Evolutionary conservation across 2,113 vertebrate species (phyloP), one percentile per base, ranked within the genome.

Genomic region (Nibea albiflora): DNA sequence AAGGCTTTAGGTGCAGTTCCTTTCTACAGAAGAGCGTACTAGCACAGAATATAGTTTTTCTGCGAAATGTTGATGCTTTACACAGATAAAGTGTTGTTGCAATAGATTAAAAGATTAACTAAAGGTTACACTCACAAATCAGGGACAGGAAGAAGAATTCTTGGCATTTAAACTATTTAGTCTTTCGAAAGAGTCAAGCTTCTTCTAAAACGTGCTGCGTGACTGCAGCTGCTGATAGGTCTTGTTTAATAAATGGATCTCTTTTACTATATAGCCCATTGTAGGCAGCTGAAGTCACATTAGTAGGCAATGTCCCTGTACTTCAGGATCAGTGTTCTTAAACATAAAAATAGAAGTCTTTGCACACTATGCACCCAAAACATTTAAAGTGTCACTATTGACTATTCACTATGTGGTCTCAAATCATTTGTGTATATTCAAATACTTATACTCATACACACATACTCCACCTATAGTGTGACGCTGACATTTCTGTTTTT

Each of bases 11-110:
- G 15, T 46, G 10, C 22, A 22, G 24, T 20, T 39, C 6, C 11
- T 24, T 11, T 14, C 16, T 16, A 65, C 5, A 65, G 7, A 19
- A 31, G 26, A 44, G 22, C 12, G 53, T 11, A 67, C 3, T 28
- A 52, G 22, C 16, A 28, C 8, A 50, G 31, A 3, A 3, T 3
- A 17, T 1, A 44, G 26, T 61, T 22, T 39, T 77, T 77, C 61
- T 26, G 12, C 17, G 64, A 64, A 64, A 58, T 79, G 62, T 73
- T 76, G 19, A 54, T 49, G 58, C 26, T 56, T 71, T 66, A 66
- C 54, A 77, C 20, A 70, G 20, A 11, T 46, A 12, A 64, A 64
- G 53, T 79, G 62, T 76, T 76, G 19, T 54, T 54, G 58, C 26
- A 77, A 58, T 42, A 70, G 20, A 65, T 12, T 63, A 16, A 16